Conservation (phyloP, 2,888 invertebrate species). For the Dusona sp. region DNA sequence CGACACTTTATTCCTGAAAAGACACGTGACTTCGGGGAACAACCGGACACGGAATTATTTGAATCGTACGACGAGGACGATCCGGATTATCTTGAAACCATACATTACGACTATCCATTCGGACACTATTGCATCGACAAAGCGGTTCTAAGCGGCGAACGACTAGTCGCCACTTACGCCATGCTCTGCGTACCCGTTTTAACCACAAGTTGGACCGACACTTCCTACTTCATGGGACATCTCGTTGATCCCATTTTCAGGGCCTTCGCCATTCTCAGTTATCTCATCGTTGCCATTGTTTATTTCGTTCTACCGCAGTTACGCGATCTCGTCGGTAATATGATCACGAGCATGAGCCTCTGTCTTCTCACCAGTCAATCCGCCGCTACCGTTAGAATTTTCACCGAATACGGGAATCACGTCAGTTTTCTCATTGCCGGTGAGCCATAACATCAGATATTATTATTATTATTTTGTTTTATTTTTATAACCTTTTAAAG, state of each 20-base stretch:
- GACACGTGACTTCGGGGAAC: neutral
- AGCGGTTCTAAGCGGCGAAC: constrained; percentile 86
- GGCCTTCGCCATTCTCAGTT: constrained; percentile 89
- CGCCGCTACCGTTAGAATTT: constrained; percentile 91
- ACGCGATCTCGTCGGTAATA: constrained; percentile 93
- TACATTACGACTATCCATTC: constrained; percentile 89
- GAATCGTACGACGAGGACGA: constrained; percentile 85
- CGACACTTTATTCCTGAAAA: constrained; percentile 87
- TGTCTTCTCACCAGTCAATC: constrained; percentile 92
- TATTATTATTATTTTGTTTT: neutral
- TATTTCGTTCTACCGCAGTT: constrained; percentile 94
- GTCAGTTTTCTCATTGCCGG: constrained; percentile 93
- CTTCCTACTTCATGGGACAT: constrained; percentile 90
- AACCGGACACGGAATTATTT: constrained; percentile 74
- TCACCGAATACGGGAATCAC: constrained; percentile 92
- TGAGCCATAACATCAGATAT: constrained; percentile 80
- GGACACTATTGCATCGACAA: constrained; percentile 94
- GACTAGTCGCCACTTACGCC: constrained; percentile 88
- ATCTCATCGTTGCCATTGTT: constrained; percentile 90
- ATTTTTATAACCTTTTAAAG: neutral
- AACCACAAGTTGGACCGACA: constrained; percentile 90
- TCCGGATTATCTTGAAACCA: constrained; percentile 84
- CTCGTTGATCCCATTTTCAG: constrained; percentile 92
- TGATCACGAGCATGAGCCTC: constrained; percentile 92
- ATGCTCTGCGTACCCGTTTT: constrained; percentile 91